phyloP scores from a whole-genome alignment of 2,888 invertebrate species.

The Patella pellucida region DNA sequence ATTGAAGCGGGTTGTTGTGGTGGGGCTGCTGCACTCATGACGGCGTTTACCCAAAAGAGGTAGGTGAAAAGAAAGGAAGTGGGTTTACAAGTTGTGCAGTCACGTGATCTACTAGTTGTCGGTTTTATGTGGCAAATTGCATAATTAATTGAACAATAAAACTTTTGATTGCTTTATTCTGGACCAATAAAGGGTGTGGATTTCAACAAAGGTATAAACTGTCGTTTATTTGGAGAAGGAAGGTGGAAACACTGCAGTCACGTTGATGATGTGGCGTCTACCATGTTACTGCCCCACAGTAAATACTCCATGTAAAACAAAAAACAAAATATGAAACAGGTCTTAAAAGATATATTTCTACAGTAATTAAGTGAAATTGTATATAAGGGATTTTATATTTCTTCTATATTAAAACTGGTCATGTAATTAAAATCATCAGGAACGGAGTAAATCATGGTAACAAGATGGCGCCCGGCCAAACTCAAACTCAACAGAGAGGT shows the following conservation, averaged over 20 bases:
- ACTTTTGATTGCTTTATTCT: too few species aligned
- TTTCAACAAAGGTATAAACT: too few species aligned
- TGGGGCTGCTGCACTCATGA: conserved; percentile 47
- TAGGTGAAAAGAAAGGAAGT: conserved; percentile 53
- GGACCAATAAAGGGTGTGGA: too few species aligned
- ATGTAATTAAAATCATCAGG: too few species aligned
- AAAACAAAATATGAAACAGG: too few species aligned
- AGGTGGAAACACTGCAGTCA: not conserved
- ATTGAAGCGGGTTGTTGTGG: conserved; percentile 42
- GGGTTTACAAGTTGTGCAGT: conserved; percentile 33
- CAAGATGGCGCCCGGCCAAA: conserved; percentile 48
- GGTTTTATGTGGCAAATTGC: not conserved
- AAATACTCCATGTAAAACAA: not conserved
- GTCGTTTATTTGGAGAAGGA: too few species aligned
- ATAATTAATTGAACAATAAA: not conserved
- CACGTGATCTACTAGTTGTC: conserved; percentile 46
- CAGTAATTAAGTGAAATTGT: too few species aligned
- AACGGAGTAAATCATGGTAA: conserved; percentile 30
- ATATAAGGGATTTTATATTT: too few species aligned
- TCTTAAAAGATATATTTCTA: too few species aligned
- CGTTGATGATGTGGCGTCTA: conserved; percentile 27
- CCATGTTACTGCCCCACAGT: conserved; percentile 14
- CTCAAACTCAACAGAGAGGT: conserved; percentile 41
- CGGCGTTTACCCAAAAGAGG: conserved; percentile 42
- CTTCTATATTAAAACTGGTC: too few species aligned